Conservation (phyloP, 2,113 vertebrate genomes). For the pig (Sus scrofa) region T2T-Sscrofa CM000821.6:10947501-10948000, state of each 20-base stretch:
- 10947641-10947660: not conserved
- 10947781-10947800: conserved; percentile 75
- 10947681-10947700: not conserved
- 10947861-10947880: conserved; percentile 78
- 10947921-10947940: conserved; percentile 51
- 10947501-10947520: not conserved
- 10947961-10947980: conserved; percentile 68
- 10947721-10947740: not conserved
- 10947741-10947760: conserved; percentile 47
- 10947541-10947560: not conserved
- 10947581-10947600: not conserved
- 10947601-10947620: not conserved
- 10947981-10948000: conserved; percentile 71
- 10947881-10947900: conserved; percentile 3
- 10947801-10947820: conserved; percentile 69
- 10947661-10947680: conserved; percentile 24
- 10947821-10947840: conserved; percentile 64
- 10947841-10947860: conserved; percentile 70
- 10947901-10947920: not conserved
- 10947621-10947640: not conserved
- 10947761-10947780: not conserved
- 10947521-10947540: not conserved
- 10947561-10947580: not conserved
- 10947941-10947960: conserved; percentile 67
- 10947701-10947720: not conserved